These are phyloP conservation scores for Loripinus fragilis DNA, from an alignment of 2,888 invertebrate species.

Conservation along the genomic window DNA sequence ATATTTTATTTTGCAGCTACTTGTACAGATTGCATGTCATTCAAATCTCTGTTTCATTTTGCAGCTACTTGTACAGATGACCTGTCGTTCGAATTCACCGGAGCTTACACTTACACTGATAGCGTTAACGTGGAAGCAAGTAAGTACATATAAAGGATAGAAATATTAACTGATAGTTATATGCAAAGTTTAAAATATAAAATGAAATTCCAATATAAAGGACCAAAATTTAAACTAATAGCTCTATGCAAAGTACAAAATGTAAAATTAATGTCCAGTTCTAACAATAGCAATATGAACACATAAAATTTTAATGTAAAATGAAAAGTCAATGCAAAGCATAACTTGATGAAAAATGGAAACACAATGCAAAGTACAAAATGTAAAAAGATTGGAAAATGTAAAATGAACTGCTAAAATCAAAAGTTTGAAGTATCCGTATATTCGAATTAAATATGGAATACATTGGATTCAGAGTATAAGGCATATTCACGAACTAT, in stretches of 20 bases:
- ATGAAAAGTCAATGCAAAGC: background rate
- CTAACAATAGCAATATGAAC: background rate
- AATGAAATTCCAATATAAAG: background rate
- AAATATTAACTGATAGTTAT: background rate
- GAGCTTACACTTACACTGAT: background rate
- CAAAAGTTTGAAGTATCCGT: background rate
- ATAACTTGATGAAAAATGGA: background rate
- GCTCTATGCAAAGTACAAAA: background rate
- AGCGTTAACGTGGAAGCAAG: background rate
- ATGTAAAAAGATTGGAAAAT: background rate
- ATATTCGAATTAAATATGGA: background rate
- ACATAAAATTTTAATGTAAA: too few relatives aligned
- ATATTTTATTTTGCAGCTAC: background rate
- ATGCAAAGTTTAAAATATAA: background rate
- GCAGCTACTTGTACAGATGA: background rate
- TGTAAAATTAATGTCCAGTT: background rate
- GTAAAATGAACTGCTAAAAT: background rate
- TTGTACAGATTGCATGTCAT: background rate
- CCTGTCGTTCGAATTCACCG: background rate
- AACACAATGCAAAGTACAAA: background rate
- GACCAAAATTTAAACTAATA: background rate
- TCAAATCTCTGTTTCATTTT: background rate
- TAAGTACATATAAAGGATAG: background rate
- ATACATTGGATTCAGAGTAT: background rate
- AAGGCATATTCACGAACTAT: background rate